Evolutionary conservation across 1,140 invertebrate species (phyloP), one percentile per base, ranked within the genome.

Genomic region (Lasioglossum baleicum): DNA sequence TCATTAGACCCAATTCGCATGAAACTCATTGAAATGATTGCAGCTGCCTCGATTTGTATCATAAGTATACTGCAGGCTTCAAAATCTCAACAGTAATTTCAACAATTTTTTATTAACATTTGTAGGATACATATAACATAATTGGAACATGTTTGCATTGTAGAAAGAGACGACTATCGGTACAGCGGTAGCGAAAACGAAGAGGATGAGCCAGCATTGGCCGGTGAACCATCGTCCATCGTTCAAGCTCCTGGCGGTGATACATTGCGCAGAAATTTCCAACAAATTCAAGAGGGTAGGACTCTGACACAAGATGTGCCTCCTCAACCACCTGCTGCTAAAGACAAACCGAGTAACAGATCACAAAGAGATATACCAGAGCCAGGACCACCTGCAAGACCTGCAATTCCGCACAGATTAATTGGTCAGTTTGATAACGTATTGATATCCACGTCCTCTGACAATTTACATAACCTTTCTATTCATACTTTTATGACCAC

Each of bases 181-280:
- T 97, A 97, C 89, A 97, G 96, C 56, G 97, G 97, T 51, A 97
- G 96, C 17, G 97, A 98, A 90, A 97, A 97, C 85, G 97, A 97
- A 87, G 97, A 98, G 85, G 97, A 98, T 82, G 97, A 97, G 84
- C 95, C 96, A 69, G 96, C 95, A 64, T 94, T 97, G 75, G 96
- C 97, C 8, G 97, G 97, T 2, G 97, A 98, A 91, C 97, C 97
- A 2, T 97, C 97, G 60, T 98, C 97, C 22, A 98, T 98, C 85
- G 95, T 98, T 81, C 97, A 98, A 90, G 96, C 96, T 61, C 96
- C 97, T 8, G 96, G 97, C 75, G 97, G 98, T 64, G 97, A 98
- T 92, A 98, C 98, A 11, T 93, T 99, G 67, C 94, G 97, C n/a
- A 95, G 98, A 74, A 98, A 98, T 93, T 99, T 99, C 95, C 98